These are phyloP conservation scores for Sylvia atricapilla DNA, from an alignment of 2,113 vertebrate genomes.

Conservation along the genomic window DNA sequence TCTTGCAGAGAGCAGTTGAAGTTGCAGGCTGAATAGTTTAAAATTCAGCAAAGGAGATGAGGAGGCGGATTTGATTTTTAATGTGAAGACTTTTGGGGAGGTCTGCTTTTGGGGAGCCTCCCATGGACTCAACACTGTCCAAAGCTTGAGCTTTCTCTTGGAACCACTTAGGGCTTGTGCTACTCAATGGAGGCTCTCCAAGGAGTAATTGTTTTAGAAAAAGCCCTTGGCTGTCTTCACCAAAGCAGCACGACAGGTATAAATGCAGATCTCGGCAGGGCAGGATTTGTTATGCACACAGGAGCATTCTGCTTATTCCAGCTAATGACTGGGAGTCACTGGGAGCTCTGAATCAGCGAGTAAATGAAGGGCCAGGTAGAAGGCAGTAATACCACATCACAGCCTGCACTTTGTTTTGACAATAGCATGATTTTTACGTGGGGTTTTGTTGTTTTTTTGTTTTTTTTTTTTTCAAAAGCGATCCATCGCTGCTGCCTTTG, in stretches of 20 bases:
- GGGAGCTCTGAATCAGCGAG: slow-evolving; percentile 37
- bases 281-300: slow-evolving; percentile 43
- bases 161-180: not conserved
- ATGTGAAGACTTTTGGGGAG: not conserved
- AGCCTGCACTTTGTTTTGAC: slow-evolving; percentile 54
- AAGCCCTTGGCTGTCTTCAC: not conserved
- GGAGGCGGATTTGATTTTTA: not conserved
- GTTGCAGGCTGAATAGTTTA: not conserved
- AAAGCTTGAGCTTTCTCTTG: not conserved
- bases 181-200: not conserved
- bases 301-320: not conserved
- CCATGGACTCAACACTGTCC: not conserved
- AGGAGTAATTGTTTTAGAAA: not conserved
- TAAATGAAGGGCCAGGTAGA: slow-evolving; percentile 15
- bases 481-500: not conserved
- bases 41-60: not conserved
- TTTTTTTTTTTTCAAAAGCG: not conserved
- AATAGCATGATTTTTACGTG: slow-evolving; percentile 23
- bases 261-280: not conserved
- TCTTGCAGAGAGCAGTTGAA: not conserved
- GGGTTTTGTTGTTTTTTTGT: not conserved
- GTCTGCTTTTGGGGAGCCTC: not conserved
- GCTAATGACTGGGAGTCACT: slow-evolving; percentile 21
- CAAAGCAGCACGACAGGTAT: not conserved
- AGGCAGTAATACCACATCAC: slow-evolving; percentile 46